phyloP scores from a whole-genome alignment of 2,797 vertebrate genomes.

The Catharus ustulatus region DNA sequence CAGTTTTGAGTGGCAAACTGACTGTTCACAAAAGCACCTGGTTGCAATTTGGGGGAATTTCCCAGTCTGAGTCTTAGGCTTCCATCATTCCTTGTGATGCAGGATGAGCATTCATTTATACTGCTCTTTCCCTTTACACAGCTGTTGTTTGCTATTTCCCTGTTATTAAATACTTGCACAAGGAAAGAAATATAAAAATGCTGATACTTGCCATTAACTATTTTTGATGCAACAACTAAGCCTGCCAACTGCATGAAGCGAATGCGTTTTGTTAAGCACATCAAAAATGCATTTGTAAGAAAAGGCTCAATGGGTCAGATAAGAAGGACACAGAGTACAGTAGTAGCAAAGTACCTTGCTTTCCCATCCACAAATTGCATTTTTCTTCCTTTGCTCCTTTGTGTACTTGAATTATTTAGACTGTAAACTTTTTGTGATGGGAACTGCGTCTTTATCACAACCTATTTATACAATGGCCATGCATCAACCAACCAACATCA shows the following conservation, averaged over 20 bases:
- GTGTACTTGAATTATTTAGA: constrained; percentile 29
- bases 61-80: constrained; percentile 27
- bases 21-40: constrained; percentile 25
- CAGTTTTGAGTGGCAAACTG: neutral
- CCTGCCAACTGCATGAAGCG: constrained; percentile 68
- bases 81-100: constrained; percentile 19
- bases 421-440: neutral
- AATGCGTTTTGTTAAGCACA: constrained; percentile 72
- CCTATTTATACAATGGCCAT: neutral
- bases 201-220: constrained; percentile 72
- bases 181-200: constrained; percentile 72
- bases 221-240: constrained; percentile 71
- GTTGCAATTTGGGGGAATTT: constrained; percentile 38
- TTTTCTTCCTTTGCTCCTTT: neutral
- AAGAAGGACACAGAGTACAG: constrained; percentile 1
- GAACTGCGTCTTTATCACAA: neutral
- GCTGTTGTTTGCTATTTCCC: constrained; percentile 73
- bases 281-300: constrained; percentile 64
- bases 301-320: constrained; percentile 45
- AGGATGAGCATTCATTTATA: constrained; percentile 62
- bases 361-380: neutral
- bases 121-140: constrained; percentile 68
- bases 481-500: neutral
- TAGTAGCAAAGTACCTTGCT: constrained; percentile 15
- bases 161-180: constrained; percentile 71